Evolutionary conservation across 2,888 invertebrate species (phyloP).

Genomic region (Patella pellucida): DNA sequence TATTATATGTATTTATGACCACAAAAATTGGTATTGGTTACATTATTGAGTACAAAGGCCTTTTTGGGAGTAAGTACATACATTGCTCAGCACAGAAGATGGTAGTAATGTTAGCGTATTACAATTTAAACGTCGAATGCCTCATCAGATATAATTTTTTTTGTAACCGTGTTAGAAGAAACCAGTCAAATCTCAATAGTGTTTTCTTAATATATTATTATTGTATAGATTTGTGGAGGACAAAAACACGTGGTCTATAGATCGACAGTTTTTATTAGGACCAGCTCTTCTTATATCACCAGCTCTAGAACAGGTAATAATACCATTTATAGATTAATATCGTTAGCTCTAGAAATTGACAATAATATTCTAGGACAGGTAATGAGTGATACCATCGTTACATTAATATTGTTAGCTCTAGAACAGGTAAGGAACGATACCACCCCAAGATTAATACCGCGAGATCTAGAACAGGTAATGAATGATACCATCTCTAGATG

Average conservation of each 20-base stretch:
- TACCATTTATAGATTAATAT: background rate
- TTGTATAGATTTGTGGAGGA: conserved; percentile 45
- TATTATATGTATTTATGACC: too few species aligned
- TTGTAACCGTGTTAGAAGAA: too few species aligned
- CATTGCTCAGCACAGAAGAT: too few species aligned
- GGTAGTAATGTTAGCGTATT: too few species aligned
- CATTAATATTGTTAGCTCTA: conserved; percentile 56
- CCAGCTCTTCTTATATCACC: conserved; percentile 66
- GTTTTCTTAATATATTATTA: too few species aligned
- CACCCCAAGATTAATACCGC: background rate
- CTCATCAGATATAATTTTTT: too few species aligned
- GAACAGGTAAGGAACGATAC: conserved; percentile 38
- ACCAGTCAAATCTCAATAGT: too few species aligned
- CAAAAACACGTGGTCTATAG: conserved; percentile 39
- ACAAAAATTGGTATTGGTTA: too few species aligned
- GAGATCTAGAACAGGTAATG: background rate
- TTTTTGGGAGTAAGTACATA: too few species aligned
- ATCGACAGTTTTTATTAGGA: conserved; percentile 65
- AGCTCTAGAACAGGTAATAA: conserved; percentile 45
- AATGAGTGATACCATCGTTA: background rate
- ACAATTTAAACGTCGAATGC: too few species aligned
- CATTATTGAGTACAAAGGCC: too few species aligned
- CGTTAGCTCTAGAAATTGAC: background rate
- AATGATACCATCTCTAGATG: background rate
- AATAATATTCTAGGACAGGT: too few species aligned